phyloP scores from a whole-genome alignment of 30 jellyfish, hydroid and myxozoan genomes.

The Catostylus mosaicus region DNA sequence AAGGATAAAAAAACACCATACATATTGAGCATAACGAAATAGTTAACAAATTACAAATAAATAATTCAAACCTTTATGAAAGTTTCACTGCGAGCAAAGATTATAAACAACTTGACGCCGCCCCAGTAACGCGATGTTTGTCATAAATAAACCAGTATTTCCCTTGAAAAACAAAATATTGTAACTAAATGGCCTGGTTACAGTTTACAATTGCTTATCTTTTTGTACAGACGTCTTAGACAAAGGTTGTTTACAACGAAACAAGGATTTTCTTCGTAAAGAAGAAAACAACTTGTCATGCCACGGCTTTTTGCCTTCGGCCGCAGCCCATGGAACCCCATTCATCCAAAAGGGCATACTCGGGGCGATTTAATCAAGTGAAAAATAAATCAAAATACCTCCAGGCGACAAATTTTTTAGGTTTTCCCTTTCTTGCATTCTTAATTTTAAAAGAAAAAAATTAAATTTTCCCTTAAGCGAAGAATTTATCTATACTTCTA shows the following conservation, averaged over 20 bases:
- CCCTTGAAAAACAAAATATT: slow-evolving; percentile 22
- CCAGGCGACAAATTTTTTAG: too few species aligned
- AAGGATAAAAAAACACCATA: neutral
- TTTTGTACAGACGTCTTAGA: slow-evolving; percentile 28
- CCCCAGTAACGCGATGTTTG: neutral
- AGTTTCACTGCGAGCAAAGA: slow-evolving; percentile 3
- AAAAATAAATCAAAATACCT: too few species aligned
- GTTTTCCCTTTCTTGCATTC: too few species aligned
- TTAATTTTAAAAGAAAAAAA: too few species aligned
- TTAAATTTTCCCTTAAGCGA: too few species aligned
- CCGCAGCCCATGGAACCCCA: neutral
- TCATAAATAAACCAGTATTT: neutral
- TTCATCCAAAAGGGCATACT: too few species aligned
- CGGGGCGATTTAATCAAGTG: too few species aligned
- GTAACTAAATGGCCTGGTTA: slow-evolving; percentile 25
- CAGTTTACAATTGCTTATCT: slow-evolving; percentile 38
- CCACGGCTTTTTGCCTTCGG: slow-evolving; percentile 11
- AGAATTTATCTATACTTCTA: too few species aligned
- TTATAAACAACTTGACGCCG: slow-evolving; percentile 11
- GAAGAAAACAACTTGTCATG: slow-evolving; percentile 54
- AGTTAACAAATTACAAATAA: neutral
- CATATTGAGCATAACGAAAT: neutral
- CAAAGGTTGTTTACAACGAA: slow-evolving; percentile 70
- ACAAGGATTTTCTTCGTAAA: slow-evolving; percentile 43
- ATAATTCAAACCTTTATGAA: neutral